Base-by-base conservation (phyloP, 2,888 invertebrate genomes). In the Platycheirus albimanus region DNA sequence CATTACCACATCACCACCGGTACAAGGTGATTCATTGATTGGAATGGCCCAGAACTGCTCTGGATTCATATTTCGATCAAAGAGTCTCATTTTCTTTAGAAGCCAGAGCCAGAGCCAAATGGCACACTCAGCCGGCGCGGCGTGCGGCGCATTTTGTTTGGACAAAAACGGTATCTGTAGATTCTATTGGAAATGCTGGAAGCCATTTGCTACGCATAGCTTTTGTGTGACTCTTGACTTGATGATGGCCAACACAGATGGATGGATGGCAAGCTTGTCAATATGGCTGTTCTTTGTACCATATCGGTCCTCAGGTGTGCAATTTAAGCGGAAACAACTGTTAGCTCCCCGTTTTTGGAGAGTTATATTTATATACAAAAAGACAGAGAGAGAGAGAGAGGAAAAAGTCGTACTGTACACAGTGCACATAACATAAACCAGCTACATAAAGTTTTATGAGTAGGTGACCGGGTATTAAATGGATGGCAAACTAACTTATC, bases 381-480 rank as follows among this genome's bases (percentile, higher is more conserved):
- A n/a, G n/a, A n/a, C n/a, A n/a, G n/a, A n/a, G n/a, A n/a, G n/a
- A n/a, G n/a, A n/a, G 43, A 52, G 17, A 71, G 43, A 61, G 7
- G 51, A 43, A 69, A 63, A 24, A 38, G 56, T 61, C 36, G 8
- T 51, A 24, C 13, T 41, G 47, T 20, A 8, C 11, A 58, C 1
- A 8, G 36, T 36, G 11, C n/a, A 24, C n/a, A n/a, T 61, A 43
- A 28, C 3, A 13, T 5, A 41, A n/a, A 41, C 4, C n/a, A 69
- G 64, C 30, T 49, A 61, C 64, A 74, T 67, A 79, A 79, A 61
- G 47, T 61, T 72, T 79, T 79, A 69, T 69, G 79, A 79, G 74
- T 79, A 79, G 79, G 79, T 79, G 79, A 79, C 74, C 79, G 63
- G 69, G 79, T 79, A 74, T 69, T 47, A 33, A 20, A 67, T 66